These are phyloP conservation scores for Cyanoramphus novaezelandiae DNA, from an alignment of 2,113 vertebrate species.

Conservation along the genomic window DNA sequence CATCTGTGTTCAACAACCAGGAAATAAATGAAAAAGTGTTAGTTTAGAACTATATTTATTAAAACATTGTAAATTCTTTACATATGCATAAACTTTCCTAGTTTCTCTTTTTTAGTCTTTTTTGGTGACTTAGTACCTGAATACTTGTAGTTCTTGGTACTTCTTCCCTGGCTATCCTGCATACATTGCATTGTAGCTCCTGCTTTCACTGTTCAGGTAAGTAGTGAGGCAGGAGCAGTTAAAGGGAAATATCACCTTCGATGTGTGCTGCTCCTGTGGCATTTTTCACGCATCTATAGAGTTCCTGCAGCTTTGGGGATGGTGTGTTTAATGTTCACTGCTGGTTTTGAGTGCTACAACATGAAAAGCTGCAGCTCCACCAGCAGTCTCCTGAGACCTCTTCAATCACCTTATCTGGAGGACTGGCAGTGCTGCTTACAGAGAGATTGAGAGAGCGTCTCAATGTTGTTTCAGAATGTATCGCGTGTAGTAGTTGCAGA, in stretches of 20 bases:
- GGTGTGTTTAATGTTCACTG: background rate
- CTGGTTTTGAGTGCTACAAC: background rate
- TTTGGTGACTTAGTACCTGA: background rate
- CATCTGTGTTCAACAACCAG: background rate
- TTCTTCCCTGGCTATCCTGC: background rate
- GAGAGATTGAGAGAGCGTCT: background rate
- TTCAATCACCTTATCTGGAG: background rate
- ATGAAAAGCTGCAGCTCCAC: background rate
- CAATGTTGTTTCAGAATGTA: background rate
- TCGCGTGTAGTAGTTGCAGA: background rate
- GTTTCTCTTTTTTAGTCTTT: background rate
- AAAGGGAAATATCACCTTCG: background rate
- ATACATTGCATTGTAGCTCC: background rate
- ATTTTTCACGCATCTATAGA: rapidly evolving
- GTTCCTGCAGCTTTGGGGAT: background rate
- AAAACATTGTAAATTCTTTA: background rate
- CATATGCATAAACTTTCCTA: background rate
- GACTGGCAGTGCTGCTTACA: background rate
- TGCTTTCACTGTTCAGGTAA: background rate
- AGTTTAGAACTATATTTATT: background rate
- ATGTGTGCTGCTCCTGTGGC: background rate
- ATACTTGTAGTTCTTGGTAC: background rate
- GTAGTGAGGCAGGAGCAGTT: background rate
- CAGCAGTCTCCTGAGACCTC: background rate
- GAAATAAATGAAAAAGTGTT: background rate